A percentile compares a stretch with the other conserved stretches of the same genome.
These are phyloP conservation scores for Tragelaphus buxtoni DNA, from an alignment of 2,113 vertebrate species.

Conservation along the genomic window DNA sequence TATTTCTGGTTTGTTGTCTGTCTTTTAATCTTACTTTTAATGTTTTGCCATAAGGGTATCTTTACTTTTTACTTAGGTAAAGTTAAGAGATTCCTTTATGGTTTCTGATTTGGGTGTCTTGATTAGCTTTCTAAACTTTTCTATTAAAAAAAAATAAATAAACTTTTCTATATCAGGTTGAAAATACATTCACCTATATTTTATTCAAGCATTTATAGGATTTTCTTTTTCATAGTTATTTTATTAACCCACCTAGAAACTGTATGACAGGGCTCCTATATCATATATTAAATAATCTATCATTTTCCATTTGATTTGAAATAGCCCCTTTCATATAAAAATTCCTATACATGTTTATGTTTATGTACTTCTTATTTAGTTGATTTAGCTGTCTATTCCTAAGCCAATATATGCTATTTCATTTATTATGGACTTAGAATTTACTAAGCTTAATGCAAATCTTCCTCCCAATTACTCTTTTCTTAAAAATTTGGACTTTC, in stretches of 20 bases:
- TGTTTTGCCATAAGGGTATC: neutral
- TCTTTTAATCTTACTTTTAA: neutral
- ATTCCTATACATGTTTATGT: neutral
- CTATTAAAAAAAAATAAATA: too few relatives aligned
- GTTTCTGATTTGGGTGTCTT: neutral
- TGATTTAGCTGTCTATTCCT: neutral
- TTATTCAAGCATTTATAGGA: neutral
- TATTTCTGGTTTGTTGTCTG: neutral
- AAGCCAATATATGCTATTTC: neutral
- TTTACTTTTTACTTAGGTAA: neutral
- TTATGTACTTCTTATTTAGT: neutral
- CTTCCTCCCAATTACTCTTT: neutral
- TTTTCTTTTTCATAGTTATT: conserved; percentile 18
- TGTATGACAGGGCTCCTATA: neutral
- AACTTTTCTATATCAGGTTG: neutral
- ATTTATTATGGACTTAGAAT: neutral
- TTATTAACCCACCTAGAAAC: neutral
- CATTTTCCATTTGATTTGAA: conserved; percentile 18
- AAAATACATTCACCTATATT: neutral
- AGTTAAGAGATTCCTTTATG: neutral
- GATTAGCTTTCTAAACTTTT: neutral
- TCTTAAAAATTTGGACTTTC: neutral
- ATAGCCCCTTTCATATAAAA: neutral
- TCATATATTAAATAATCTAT: neutral
- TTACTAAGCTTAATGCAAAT: neutral